phyloP scores from a whole-genome alignment of 1,140 invertebrate species.

The Tetragonula clypearis region DNA sequence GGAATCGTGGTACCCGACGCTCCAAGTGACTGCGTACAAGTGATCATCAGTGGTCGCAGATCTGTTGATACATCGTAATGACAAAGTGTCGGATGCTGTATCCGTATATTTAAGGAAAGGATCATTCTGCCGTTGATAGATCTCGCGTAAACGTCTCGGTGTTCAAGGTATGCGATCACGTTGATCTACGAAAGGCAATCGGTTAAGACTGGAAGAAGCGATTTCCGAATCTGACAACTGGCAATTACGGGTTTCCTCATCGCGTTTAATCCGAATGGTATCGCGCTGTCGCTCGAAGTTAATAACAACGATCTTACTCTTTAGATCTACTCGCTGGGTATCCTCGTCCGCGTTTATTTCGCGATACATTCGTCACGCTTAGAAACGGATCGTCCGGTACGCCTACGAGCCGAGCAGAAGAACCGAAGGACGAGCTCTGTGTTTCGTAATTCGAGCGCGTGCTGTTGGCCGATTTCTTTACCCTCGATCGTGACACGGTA shows the following conservation, averaged over 20 bases:
- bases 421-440: conserved; percentile 29
- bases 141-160: not conserved
- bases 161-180: conserved; percentile 46
- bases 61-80: conserved; percentile 1
- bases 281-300: not conserved
- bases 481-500: conserved; percentile 49
- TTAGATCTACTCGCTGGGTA: not conserved
- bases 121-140: not conserved
- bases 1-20: not conserved
- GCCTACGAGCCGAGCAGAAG: conserved; percentile 12
- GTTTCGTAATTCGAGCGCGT: conserved; percentile 43
- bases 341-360: not conserved
- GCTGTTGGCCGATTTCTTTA: conserved; percentile 43
- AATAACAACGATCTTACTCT: not conserved
- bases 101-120: not conserved
- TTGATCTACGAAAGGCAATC: not conserved
- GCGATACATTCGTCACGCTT: not conserved
- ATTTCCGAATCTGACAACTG: conserved; percentile 18
- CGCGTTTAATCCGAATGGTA: not conserved
- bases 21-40: conserved; percentile 1
- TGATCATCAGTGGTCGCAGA: conserved; percentile 29
- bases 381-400: not conserved
- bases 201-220: not conserved
- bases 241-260: conserved; percentile 12
- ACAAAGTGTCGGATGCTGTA: conserved; percentile 32